phyloP scores from a whole-genome alignment of 1,140 invertebrate species.

The Saccostrea echinata region DNA sequence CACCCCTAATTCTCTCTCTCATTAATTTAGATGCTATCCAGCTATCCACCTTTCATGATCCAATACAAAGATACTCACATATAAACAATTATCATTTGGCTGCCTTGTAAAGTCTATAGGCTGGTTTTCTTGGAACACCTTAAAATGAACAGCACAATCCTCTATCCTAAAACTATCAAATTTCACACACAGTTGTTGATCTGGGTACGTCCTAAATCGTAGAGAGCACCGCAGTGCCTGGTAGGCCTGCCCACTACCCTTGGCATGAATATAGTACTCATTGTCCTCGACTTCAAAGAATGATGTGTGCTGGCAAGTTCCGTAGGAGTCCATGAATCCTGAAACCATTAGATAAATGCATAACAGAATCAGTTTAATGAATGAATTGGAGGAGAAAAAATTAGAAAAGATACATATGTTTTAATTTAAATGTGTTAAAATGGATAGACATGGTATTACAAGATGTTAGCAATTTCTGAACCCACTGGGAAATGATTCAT shows the following conservation, averaged over 20 bases:
- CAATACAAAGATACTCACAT: neutral
- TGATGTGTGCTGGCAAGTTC: neutral
- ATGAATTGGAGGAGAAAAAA: too few species aligned
- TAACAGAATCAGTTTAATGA: too few species aligned
- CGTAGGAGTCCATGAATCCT: neutral
- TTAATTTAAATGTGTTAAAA: too few species aligned
- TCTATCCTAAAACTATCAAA: neutral
- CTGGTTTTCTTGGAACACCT: constrained; percentile 11
- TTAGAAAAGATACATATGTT: too few species aligned
- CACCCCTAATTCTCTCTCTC: too few species aligned
- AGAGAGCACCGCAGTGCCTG: neutral
- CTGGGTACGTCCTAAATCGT: neutral
- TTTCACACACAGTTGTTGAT: constrained; percentile 22
- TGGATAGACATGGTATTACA: too few species aligned
- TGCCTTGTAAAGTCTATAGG: neutral
- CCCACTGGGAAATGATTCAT: too few species aligned
- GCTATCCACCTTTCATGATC: too few species aligned
- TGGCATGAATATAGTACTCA: neutral
- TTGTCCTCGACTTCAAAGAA: neutral
- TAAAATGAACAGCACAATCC: constrained; percentile 19
- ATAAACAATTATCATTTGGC: neutral
- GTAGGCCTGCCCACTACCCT: constrained; percentile 3
- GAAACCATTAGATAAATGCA: too few species aligned
- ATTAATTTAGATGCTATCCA: too few species aligned
- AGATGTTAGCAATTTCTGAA: too few species aligned